Conservation (phyloP, 2,797 vertebrate species). For the Gambusia yucatana region DNA sequence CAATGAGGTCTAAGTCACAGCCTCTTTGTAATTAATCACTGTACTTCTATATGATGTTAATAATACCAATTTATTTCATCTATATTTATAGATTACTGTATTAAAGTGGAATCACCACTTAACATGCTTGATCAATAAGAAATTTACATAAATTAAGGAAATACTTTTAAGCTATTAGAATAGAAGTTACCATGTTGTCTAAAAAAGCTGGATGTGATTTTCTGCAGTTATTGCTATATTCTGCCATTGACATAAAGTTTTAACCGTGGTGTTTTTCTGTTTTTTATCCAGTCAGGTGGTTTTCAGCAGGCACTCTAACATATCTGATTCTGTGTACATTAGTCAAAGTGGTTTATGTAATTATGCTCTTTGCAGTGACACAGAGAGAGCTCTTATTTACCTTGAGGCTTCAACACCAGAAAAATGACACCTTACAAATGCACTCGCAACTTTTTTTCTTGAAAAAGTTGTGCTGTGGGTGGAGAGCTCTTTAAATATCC, state of each 20-base stretch:
- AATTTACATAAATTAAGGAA: background rate
- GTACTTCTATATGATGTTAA: background rate
- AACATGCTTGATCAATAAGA: background rate
- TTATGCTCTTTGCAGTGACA: background rate
- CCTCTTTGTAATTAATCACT: background rate
- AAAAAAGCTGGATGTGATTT: background rate
- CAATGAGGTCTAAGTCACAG: background rate
- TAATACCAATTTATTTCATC: background rate
- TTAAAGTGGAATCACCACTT: background rate
- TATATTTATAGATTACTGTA: background rate
- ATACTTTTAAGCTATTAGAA: background rate
- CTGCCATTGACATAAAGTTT: background rate
- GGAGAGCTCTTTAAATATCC: background rate
- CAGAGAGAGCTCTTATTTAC: background rate
- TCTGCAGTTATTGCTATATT: background rate
- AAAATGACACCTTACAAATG: background rate
- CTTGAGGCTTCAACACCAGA: background rate
- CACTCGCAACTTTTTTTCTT: background rate
- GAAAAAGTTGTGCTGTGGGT: background rate
- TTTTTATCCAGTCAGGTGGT: background rate
- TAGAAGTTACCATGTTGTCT: background rate
- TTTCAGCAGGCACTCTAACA: conserved; percentile 1
- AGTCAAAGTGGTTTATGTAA: background rate
- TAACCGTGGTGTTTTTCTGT: background rate
- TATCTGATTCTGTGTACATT: background rate